Conservation (phyloP, 2,113 vertebrate genomes). For the Hypomesus transpacificus region DNA sequence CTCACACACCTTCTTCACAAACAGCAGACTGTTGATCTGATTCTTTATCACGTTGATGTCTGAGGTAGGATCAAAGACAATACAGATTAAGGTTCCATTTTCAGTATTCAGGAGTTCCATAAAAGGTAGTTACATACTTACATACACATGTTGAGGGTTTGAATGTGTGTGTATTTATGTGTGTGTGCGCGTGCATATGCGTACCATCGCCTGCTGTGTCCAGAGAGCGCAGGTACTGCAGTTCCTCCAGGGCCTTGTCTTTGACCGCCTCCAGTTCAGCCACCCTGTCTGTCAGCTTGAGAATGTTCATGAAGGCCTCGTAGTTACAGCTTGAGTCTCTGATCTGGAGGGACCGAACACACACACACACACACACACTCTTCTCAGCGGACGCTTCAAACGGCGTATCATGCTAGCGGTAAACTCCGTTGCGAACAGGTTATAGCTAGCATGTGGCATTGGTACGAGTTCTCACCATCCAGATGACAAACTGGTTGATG, state of each 20-base stretch:
- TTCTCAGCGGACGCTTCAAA: not conserved
- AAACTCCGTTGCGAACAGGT: too few relatives aligned
- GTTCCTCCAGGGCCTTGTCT: constrained; percentile 94
- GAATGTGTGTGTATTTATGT: not conserved
- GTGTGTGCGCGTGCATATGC: constrained; percentile 21
- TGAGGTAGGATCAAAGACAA: constrained; percentile 60
- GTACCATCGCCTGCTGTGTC: constrained; percentile 96
- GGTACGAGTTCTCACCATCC: constrained; percentile 84
- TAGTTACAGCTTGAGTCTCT: constrained; percentile 97
- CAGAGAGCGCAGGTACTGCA: constrained; percentile 94
- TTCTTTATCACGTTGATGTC: constrained; percentile 99
- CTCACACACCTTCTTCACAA: constrained; percentile 99
- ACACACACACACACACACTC: constrained; percentile 20
- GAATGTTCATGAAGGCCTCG: constrained; percentile 99
- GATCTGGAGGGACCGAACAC: constrained; percentile 69
- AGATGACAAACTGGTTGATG: constrained; percentile 99
- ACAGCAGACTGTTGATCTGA: constrained; percentile 99
- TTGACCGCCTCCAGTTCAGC: constrained; percentile 93
- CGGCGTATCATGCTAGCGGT: not conserved
- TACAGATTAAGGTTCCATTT: too few relatives aligned
- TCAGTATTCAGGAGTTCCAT: not conserved
- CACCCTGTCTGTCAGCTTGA: constrained; percentile 93
- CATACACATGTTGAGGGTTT: not conserved
- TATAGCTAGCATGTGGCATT: too few relatives aligned
- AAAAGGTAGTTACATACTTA: not conserved